These are phyloP conservation scores for Andricus curvator DNA, from an alignment of 2,888 invertebrate species.

Conservation along the genomic window DNA sequence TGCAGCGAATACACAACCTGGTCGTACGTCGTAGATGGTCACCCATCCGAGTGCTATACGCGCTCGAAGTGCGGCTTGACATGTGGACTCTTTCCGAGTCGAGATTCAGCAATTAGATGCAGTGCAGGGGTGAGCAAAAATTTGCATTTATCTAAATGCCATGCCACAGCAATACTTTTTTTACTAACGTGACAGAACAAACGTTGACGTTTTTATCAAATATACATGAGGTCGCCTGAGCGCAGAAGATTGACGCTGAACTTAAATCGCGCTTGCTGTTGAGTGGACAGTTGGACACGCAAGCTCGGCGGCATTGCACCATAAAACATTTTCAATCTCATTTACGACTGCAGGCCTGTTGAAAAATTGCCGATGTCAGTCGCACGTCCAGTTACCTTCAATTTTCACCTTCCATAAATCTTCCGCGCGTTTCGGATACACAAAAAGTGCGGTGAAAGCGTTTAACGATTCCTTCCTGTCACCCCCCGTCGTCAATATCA, in stretches of 20 bases:
- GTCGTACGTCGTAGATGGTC: too few species aligned
- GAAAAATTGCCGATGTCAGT: slow-evolving; percentile 32
- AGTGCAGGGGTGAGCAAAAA: too few species aligned
- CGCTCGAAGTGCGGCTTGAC: too few species aligned
- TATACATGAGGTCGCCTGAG: slow-evolving; percentile 4
- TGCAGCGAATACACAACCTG: too few species aligned
- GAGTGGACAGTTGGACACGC: slow-evolving; percentile 13
- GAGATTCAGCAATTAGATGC: background rate
- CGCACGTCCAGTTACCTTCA: slow-evolving; percentile 36
- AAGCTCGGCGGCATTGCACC: slow-evolving; percentile 29
- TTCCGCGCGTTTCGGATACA: slow-evolving; percentile 25
- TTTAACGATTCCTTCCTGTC: slow-evolving; percentile 31
- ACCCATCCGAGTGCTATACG: too few species aligned
- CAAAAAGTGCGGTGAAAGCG: slow-evolving; percentile 32
- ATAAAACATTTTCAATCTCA: slow-evolving; percentile 38
- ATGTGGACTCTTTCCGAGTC: too few species aligned
- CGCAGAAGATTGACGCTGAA: slow-evolving; percentile 27
- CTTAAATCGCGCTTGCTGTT: slow-evolving; percentile 27
- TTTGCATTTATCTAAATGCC: background rate
- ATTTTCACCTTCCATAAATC: slow-evolving; percentile 38
- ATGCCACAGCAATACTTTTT: slow-evolving; percentile 1
- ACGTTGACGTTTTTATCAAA: slow-evolving; percentile 30
- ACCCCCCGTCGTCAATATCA: slow-evolving; percentile 24
- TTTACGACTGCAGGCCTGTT: slow-evolving; percentile 26
- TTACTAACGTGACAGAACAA: slow-evolving; percentile 7